These are phyloP conservation scores for Nannobrachium achirus DNA, from an alignment of 2,113 vertebrate species.

Conservation along the genomic window DNA sequence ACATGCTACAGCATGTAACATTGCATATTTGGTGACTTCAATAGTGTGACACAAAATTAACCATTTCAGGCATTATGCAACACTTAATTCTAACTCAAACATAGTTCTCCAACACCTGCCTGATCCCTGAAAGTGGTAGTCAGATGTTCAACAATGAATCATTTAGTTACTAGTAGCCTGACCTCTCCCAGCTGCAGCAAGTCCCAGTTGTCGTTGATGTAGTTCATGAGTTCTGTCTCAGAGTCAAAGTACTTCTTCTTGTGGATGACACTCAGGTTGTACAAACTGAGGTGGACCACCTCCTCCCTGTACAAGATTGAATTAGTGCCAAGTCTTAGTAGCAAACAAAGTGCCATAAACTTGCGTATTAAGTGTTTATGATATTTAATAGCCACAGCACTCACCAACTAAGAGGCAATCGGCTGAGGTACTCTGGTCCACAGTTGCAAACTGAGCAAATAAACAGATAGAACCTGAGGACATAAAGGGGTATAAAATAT, in stretches of 20 bases:
- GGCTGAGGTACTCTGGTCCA: conserved; percentile 98
- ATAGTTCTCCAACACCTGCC: too few relatives aligned
- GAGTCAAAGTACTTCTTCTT: conserved; percentile 99
- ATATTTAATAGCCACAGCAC: conserved; percentile 34
- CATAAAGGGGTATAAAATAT: conserved; percentile 17
- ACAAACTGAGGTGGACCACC: conserved; percentile 96
- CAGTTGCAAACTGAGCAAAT: conserved; percentile 98
- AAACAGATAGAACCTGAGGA: conserved; percentile 95
- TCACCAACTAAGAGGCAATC: conserved; percentile 95
- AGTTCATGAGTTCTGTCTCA: conserved; percentile 94
- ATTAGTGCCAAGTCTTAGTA: background rate
- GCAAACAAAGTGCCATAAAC: too few relatives aligned
- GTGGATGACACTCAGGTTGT: conserved; percentile 98
- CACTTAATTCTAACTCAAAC: too few relatives aligned
- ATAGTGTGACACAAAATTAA: too few relatives aligned
- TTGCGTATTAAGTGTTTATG: too few relatives aligned
- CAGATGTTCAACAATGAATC: too few relatives aligned
- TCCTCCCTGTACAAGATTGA: conserved; percentile 85
- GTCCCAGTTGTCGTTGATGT: conserved; percentile 98
- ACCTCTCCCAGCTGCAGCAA: conserved; percentile 94
- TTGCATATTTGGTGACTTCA: too few relatives aligned
- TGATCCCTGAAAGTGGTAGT: too few relatives aligned
- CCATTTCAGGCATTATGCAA: too few relatives aligned
- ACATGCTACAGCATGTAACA: too few relatives aligned
- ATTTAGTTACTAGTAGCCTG: conserved; percentile 25